Evolutionary conservation across 2,888 invertebrate species (phyloP).

Genomic region (Diploptera punctata): DNA sequence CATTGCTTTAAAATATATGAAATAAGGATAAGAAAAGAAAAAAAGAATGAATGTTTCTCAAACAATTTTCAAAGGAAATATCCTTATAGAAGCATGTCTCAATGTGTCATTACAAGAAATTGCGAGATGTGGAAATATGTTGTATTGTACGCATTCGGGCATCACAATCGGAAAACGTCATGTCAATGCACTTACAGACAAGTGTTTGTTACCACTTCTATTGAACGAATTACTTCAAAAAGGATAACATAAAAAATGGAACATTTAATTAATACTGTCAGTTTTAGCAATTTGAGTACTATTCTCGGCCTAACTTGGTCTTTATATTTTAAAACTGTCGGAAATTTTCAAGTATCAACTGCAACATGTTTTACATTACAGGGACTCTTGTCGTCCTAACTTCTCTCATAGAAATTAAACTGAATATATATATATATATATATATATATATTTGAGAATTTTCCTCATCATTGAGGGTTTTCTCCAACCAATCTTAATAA

Average conservation of each 20-base stretch:
- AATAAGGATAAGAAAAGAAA: not conserved
- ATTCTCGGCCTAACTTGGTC: too few species aligned
- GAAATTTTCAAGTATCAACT: not conserved
- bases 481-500: too few species aligned
- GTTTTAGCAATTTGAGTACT: too few species aligned
- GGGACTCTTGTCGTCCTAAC: too few species aligned
- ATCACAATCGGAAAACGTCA: not conserved
- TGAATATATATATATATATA: too few species aligned
- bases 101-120: conserved; percentile 3
- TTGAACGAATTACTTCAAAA: not conserved
- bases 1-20: not conserved
- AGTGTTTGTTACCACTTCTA: not conserved
- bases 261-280: too few species aligned
- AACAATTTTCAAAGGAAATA: conserved; percentile 1
- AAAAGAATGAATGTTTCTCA: not conserved
- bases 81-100: not conserved
- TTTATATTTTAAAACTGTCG: too few species aligned
- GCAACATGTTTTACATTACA: too few species aligned
- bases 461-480: too few species aligned
- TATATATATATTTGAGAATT: too few species aligned
- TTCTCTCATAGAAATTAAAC: too few species aligned
- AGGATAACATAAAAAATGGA: too few species aligned
- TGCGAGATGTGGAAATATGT: conserved; percentile 1
- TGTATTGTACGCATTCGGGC: conserved; percentile 3
- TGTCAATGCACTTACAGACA: conserved; percentile 3